These are phyloP conservation scores for Endomychus coccineus DNA, from an alignment of 2,888 invertebrate species.

Conservation along the genomic window DNA sequence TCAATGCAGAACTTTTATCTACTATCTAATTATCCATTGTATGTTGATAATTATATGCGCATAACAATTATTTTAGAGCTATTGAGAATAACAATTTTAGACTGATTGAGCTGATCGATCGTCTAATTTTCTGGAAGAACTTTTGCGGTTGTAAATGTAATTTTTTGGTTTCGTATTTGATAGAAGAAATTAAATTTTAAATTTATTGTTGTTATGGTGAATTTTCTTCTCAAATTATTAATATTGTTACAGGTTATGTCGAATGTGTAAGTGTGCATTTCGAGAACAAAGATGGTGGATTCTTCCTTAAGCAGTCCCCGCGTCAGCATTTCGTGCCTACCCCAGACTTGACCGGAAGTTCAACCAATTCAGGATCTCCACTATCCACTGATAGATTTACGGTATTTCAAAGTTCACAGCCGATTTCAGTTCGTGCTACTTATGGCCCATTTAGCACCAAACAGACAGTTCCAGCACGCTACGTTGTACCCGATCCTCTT, in stretches of 20 bases:
- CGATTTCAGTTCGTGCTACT: constrained; percentile 83
- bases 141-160: no score
- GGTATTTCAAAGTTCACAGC: constrained; percentile 83
- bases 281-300: constrained; percentile 85
- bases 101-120: no score
- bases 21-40: no score
- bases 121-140: no score
- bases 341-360: constrained; percentile 23
- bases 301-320: constrained; percentile 77
- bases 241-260: constrained; percentile 56
- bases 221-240: constrained; percentile 15
- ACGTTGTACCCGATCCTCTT: constrained; percentile 78
- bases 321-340: constrained; percentile 54
- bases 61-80: no score
- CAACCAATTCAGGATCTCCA: constrained; percentile 49
- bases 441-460: constrained; percentile 94
- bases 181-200: no score
- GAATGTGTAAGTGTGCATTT: constrained; percentile 81
- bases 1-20: no score
- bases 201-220: no score
- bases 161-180: no score
- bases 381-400: constrained; percentile 83
- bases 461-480: constrained; percentile 85
- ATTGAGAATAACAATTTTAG: no score
- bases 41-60: no score